phyloP scores from a whole-genome alignment of 2,113 vertebrate species.

The Gallinago media region DNA sequence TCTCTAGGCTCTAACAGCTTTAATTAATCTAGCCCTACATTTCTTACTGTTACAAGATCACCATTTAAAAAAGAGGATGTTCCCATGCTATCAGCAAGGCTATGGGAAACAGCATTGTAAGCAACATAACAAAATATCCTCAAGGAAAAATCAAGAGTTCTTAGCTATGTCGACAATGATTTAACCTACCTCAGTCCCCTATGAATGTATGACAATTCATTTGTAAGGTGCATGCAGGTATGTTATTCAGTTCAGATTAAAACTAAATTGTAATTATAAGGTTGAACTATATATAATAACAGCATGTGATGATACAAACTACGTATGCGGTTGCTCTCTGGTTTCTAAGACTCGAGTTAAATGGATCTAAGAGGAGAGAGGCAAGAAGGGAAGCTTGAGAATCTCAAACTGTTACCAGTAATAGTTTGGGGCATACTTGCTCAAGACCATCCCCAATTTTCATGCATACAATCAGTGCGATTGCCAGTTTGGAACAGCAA shows the following conservation, averaged over 20 bases:
- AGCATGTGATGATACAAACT: not conserved
- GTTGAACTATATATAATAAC: not conserved
- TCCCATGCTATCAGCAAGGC: not conserved
- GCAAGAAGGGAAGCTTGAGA: not conserved
- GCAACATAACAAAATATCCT: not conserved
- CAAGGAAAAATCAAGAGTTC: not conserved
- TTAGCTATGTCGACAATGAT: not conserved
- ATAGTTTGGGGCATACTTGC: constrained; percentile 3
- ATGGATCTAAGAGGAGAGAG: not conserved
- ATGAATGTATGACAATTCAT: not conserved
- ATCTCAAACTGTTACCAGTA: not conserved
- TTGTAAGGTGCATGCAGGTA: not conserved
- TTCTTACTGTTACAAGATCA: not conserved
- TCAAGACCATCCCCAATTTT: constrained; percentile 25
- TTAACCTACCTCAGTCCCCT: not conserved
- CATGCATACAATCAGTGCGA: not conserved
- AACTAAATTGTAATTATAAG: constrained; percentile 2
- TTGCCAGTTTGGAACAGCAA: constrained; percentile 26
- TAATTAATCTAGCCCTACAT: not conserved
- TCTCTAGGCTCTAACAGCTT: not conserved
- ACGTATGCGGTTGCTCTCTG: not conserved
- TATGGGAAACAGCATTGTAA: not conserved
- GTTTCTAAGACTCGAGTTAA: constrained; percentile 35
- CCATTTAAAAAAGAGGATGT: not conserved
- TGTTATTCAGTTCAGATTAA: constrained; percentile 19